These are phyloP conservation scores for Thamnophis elegans DNA, from an alignment of 2,797 vertebrate species.

Conservation along the genomic window DNA sequence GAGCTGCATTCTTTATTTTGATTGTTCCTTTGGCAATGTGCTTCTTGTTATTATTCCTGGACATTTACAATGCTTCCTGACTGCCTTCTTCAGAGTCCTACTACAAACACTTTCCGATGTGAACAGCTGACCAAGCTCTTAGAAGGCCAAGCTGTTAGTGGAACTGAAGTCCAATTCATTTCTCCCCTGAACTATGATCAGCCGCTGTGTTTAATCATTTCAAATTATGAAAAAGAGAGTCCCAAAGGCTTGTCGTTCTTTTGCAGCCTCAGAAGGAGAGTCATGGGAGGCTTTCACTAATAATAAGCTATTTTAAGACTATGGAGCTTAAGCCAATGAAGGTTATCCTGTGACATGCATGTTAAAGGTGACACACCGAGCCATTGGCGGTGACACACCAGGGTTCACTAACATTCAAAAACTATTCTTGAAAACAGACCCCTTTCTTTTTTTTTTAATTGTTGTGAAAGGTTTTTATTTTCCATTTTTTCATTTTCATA, in stretches of 20 bases:
- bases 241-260: neutral
- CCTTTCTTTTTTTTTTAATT: too few species aligned
- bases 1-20: slow-evolving; percentile 49
- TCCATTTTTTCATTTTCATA: too few species aligned
- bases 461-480: too few species aligned
- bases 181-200: neutral
- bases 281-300: neutral
- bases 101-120: slow-evolving; percentile 3
- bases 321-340: neutral
- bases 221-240: neutral
- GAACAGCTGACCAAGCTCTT: neutral
- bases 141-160: neutral
- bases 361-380: neutral
- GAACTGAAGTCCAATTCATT: slow-evolving; percentile 1
- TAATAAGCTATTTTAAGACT: neutral
- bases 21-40: slow-evolving; percentile 55
- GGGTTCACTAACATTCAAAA: neutral
- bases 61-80: slow-evolving; percentile 47
- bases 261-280: neutral
- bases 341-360: neutral
- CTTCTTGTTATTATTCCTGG: slow-evolving; percentile 53
- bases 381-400: neutral
- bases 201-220: neutral
- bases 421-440: neutral
- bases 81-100: slow-evolving; percentile 49